Evolutionary conservation across 2,113 vertebrate genomes (phyloP).

Genomic region (Cephalophus harveyi): DNA sequence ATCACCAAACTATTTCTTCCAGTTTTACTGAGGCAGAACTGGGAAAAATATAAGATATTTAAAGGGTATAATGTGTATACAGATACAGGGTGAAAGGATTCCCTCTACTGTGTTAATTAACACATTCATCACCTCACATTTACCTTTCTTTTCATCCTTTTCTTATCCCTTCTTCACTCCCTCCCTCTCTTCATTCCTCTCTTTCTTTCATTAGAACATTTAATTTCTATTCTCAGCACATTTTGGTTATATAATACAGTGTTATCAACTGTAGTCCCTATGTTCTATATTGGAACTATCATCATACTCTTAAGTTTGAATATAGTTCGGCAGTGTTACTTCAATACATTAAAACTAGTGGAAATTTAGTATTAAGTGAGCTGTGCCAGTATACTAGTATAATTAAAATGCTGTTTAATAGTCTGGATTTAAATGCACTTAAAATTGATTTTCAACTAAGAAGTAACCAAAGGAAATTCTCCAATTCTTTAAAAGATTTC

Average conservation of each 20-base stretch:
- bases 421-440: constrained; percentile 16
- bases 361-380: constrained; percentile 18
- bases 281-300: not conserved
- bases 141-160: not conserved
- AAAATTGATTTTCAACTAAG: constrained; percentile 41
- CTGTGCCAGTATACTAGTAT: not conserved
- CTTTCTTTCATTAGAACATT: not conserved
- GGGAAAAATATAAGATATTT: not conserved
- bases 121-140: not conserved
- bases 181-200: not conserved
- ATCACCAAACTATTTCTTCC: not conserved
- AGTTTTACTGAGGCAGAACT: not conserved
- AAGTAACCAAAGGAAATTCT: constrained; percentile 1
- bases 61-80: not conserved
- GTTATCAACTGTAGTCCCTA: not conserved
- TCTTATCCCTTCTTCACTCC: not conserved
- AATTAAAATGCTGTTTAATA: constrained; percentile 36
- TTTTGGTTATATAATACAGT: not conserved
- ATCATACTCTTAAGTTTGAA: not conserved
- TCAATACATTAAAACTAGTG: not conserved
- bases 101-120: not conserved
- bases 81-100: not conserved
- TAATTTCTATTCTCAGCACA: not conserved
- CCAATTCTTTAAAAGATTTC: not conserved
- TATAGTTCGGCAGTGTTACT: not conserved